These are phyloP conservation scores for Sarcophaga carnaria DNA, from an alignment of 2,888 invertebrate species.

Conservation along the genomic window DNA sequence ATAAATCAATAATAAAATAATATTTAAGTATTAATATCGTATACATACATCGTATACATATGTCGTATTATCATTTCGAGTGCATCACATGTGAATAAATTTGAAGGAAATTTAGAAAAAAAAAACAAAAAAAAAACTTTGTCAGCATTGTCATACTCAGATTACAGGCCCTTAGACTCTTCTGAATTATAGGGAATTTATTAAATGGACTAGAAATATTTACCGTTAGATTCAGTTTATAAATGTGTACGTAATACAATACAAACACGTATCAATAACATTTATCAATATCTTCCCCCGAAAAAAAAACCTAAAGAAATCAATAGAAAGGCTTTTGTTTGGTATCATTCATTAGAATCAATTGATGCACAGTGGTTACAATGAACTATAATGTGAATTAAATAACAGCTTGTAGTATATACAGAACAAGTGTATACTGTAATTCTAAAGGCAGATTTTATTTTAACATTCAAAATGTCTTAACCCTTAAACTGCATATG, in stretches of 20 bases:
- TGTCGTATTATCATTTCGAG: background rate
- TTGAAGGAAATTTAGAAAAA: constrained; percentile 6
- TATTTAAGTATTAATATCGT: constrained; percentile 54
- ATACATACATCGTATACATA: constrained; percentile 5
- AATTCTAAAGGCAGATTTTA: too few species aligned
- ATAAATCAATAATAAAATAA: constrained; percentile 20
- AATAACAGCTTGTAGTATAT: background rate
- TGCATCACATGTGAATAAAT: constrained; percentile 40
- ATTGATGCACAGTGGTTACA: constrained; percentile 31
- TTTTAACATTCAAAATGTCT: too few species aligned
- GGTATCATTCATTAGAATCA: constrained; percentile 27
- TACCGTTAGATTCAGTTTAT: constrained; percentile 17
- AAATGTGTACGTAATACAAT: constrained; percentile 35
- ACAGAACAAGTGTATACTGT: too few species aligned
- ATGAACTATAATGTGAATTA: background rate
- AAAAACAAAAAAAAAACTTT: constrained; percentile 4
- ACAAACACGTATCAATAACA: constrained; percentile 61
- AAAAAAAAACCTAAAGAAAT: background rate
- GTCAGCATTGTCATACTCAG: constrained; percentile 14
- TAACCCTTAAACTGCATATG: too few species aligned
- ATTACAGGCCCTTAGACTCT: constrained; percentile 30
- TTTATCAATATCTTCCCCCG: constrained; percentile 45
- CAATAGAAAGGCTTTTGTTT: background rate
- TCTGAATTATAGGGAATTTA: constrained; percentile 43
- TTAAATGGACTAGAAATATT: constrained; percentile 39